A percentile compares a stretch with the other conserved stretches of the same genome.
Evolutionary conservation across 2,888 invertebrate species (phyloP).

Genomic region (Cheilosia grossa): DNA sequence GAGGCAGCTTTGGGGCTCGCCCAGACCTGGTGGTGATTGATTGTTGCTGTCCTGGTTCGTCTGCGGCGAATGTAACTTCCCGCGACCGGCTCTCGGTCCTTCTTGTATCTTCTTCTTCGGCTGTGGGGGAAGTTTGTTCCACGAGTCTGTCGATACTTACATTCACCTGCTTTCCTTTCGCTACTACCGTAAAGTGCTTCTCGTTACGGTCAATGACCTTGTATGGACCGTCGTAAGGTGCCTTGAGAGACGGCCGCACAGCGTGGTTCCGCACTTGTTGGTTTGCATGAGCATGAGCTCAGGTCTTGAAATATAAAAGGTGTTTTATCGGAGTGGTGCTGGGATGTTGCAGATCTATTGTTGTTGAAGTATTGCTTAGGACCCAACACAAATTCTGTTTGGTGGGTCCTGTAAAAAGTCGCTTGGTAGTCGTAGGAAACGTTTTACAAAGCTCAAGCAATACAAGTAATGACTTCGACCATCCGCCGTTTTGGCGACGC

Average conservation of each 20-base stretch:
- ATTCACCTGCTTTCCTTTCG: background rate
- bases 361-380: background rate
- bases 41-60: background rate
- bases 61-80: too few species aligned
- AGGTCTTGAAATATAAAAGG: background rate
- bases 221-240: slow-evolving; percentile 7
- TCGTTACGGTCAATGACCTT: background rate
- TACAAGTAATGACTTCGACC: too few species aligned
- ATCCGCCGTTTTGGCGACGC: too few species aligned
- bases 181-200: background rate
- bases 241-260: background rate
- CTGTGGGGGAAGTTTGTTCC: background rate
- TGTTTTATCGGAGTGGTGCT: background rate
- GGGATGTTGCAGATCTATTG: background rate
- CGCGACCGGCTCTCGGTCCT: too few species aligned
- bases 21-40: background rate
- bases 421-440: slow-evolving; percentile 75
- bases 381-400: background rate
- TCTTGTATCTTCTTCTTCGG: background rate
- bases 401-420: background rate
- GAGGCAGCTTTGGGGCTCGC: background rate
- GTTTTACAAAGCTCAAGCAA: too few species aligned
- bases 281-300: background rate
- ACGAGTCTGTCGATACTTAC: slow-evolving; percentile 10
- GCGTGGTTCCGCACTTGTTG: background rate